Base-by-base conservation (phyloP, 2,797 vertebrate species). In the Myotis findleyi region DNA sequence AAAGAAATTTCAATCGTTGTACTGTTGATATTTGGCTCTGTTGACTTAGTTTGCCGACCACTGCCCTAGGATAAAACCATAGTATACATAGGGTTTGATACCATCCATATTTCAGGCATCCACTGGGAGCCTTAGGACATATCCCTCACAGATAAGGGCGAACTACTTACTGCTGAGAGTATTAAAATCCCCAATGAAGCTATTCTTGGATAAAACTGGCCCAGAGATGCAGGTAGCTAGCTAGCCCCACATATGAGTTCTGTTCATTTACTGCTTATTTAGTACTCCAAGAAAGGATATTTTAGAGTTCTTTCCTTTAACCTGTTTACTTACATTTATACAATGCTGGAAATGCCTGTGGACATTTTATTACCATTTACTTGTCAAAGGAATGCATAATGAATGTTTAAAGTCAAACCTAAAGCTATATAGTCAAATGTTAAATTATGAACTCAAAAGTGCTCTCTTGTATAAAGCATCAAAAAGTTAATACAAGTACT, bases 401-500 rank as follows among this genome's bases (percentile, higher is more conserved):
- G 20, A 92, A 68, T 87, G 89, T 30, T 81, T 23, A 68, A 84
- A 87, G 20, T 59, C 64, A 94, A 81, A 30, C 71, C 66, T 93
- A 92, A 53, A 94, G 36, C 77, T 94, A 92, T 92, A 91, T 8
- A 90, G 62, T 89, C 49, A 84, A 84, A 57, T 80, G 57, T 86
- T 86, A 95, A 88, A 81, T 91, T 53, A 94, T 49, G 18, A 92
- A 95, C 33, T 91, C 27, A 84, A 87, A 80, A 92, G 72, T 91
- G 77, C 57, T 91, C 53, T 94, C 77, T 62, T 90, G 36, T 80
- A 91, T 59, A 95, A 95, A 89, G 72, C 66, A 96, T 92, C 76
- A 53, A 80, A 75, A 97, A 76, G 51, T 88, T 94, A 98, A 96
- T 96, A 98, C 6, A 98, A 96, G 97, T 97, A 98, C 95, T 97